Percentiles rank a stretch among this genome's conserved stretches.
Evolutionary conservation across 2,113 vertebrate species (phyloP).

Genomic region (Seriola dumerili): DNA sequence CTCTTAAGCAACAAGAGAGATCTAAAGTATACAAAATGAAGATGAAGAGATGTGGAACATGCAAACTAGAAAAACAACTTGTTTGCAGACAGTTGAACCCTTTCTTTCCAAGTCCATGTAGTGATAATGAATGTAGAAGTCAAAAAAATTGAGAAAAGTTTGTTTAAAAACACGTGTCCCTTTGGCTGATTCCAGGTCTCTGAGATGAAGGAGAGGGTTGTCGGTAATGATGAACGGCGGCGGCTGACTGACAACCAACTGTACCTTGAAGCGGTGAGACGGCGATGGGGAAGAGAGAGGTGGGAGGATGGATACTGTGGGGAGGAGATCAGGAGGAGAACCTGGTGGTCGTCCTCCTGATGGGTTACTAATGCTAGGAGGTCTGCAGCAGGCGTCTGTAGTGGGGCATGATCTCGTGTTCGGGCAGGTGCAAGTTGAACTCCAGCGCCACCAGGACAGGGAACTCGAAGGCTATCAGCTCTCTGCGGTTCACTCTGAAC

Average conservation of each 20-base stretch:
- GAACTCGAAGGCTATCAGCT: constrained; percentile 98
- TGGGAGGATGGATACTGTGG: constrained; percentile 15
- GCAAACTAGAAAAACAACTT: constrained; percentile 55
- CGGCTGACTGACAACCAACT: constrained; percentile 20
- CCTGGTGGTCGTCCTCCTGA: constrained; percentile 69
- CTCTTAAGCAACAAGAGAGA: constrained; percentile 69
- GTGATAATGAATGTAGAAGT: constrained; percentile 43
- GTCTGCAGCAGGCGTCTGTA: constrained; percentile 96
- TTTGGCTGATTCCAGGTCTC: constrained; percentile 74
- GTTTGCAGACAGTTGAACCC: constrained; percentile 17
- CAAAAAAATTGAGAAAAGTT: constrained; percentile 16
- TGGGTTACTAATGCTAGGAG: constrained; percentile 90
- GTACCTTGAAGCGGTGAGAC: constrained; percentile 1
- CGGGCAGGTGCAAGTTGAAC: constrained; percentile 96
- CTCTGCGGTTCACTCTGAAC: constrained; percentile 95
- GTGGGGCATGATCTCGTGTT: constrained; percentile 97
- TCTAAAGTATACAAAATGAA: constrained; percentile 62
- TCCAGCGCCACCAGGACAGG: constrained; percentile 97
- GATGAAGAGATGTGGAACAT: constrained; percentile 24
- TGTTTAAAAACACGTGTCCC: constrained; percentile 55
- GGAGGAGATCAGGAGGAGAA: constrained; percentile 68
- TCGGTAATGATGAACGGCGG: constrained; percentile 24
- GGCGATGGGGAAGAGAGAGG: neutral
- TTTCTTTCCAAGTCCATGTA: constrained; percentile 49
- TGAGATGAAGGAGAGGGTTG: constrained; percentile 40